Evolutionary conservation across 2,888 invertebrate genomes (phyloP).

Genomic region (Enchytraeus crypticus): DNA sequence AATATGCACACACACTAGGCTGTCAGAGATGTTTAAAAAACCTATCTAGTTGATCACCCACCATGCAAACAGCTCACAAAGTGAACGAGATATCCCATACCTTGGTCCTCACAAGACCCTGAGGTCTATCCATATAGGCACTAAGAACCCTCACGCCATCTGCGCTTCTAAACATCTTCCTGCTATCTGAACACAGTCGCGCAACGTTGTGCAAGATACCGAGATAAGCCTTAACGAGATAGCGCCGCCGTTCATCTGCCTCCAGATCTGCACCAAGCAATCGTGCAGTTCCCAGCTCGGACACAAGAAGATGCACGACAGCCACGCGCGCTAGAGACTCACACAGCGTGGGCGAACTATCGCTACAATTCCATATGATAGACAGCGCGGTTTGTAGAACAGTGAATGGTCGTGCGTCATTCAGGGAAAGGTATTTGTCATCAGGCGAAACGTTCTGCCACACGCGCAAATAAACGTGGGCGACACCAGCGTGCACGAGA

Average conservation of each 20-base stretch:
- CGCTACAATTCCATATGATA: conserved; percentile 38
- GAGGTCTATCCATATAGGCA: conserved; percentile 18
- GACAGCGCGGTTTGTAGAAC: conserved; percentile 32
- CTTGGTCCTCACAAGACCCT: conserved; percentile 37
- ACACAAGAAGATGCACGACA: conserved; percentile 21
- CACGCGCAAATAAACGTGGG: conserved; percentile 23
- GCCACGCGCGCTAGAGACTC: conserved; percentile 28
- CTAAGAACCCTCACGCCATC: conserved; percentile 30
- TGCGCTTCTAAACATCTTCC: conserved; percentile 28
- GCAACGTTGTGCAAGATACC: conserved; percentile 42
- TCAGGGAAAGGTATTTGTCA: conserved; percentile 17
- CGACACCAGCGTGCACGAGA: conserved; percentile 26
- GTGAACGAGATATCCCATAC: too few relatives aligned
- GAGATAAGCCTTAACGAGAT: conserved; percentile 36
- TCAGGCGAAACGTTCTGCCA: conserved; percentile 23
- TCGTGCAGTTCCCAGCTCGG: conserved; percentile 15
- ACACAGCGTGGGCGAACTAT: conserved; percentile 34
- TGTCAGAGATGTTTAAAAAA: too few relatives aligned
- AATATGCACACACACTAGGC: too few relatives aligned
- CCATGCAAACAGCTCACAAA: too few relatives aligned
- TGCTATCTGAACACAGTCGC: conserved; percentile 34
- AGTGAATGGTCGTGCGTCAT: conserved; percentile 25
- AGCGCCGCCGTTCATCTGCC: conserved; percentile 27
- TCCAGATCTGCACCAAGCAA: conserved; percentile 14
- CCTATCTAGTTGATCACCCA: too few relatives aligned